Conservation (phyloP, 2,888 invertebrate genomes). For the Thymelicus acteon region DNA sequence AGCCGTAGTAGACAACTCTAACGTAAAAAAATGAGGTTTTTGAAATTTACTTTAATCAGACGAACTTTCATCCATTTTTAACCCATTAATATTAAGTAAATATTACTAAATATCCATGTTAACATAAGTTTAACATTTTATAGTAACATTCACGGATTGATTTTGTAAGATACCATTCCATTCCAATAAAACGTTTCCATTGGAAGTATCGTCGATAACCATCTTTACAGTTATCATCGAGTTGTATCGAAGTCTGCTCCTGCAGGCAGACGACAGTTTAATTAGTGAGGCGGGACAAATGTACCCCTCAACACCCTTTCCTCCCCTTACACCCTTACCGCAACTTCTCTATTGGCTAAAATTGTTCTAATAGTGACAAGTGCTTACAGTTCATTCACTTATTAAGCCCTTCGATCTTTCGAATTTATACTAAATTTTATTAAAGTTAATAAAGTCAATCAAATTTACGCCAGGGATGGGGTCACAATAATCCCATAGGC, state of each 20-base stretch:
- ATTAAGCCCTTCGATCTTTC: no score
- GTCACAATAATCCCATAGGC: no score
- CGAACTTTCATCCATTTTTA: no score
- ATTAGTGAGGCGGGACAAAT: slow-evolving; percentile 30
- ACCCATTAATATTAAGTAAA: no score
- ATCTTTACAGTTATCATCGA: slow-evolving; percentile 3
- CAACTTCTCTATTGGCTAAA: slow-evolving; percentile 12
- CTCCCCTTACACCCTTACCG: slow-evolving; percentile 23
- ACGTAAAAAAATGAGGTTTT: no score
- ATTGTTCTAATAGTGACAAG: slow-evolving; percentile 22
- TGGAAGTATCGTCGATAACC: not conserved
- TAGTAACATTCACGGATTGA: no score
- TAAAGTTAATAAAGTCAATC: not conserved
- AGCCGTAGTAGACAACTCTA: no score
- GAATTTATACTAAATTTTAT: no score
- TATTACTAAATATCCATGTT: no score
- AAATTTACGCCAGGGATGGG: not conserved
- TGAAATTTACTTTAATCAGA: no score
- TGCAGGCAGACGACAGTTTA: slow-evolving; percentile 30
- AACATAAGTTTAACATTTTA: no score
- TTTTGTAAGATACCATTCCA: not conserved
- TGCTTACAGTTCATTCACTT: not conserved
- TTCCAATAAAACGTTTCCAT: not conserved
- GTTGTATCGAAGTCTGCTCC: slow-evolving; percentile 21
- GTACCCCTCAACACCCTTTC: slow-evolving; percentile 19